phyloP scores from a whole-genome alignment of 2,797 vertebrate genomes.

The Holocentrus rufus region DNA sequence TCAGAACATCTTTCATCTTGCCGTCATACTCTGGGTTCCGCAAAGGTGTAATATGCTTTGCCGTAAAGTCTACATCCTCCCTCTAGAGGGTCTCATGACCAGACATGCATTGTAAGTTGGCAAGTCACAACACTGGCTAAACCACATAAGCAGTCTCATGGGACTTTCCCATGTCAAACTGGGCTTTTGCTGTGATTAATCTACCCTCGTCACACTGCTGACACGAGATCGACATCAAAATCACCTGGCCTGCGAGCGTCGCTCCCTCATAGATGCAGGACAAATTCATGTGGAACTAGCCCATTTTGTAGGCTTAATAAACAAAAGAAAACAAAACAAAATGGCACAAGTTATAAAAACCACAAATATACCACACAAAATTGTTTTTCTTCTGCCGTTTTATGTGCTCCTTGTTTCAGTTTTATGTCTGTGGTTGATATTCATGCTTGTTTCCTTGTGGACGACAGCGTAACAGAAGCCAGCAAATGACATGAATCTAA shows the following conservation, averaged over 20 bases:
- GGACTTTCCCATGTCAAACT: slow-evolving; percentile 71
- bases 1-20: slow-evolving; percentile 62
- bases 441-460: slow-evolving; percentile 32
- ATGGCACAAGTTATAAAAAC: slow-evolving; percentile 28
- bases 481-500: slow-evolving; percentile 5
- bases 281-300: slow-evolving; percentile 44
- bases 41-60: slow-evolving; percentile 42
- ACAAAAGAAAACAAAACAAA: slow-evolving; percentile 28
- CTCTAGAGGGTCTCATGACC: slow-evolving; percentile 42
- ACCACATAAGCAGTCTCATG: slow-evolving; percentile 57
- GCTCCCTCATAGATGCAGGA: slow-evolving; percentile 37
- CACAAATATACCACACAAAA: slow-evolving; percentile 46
- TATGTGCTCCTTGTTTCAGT: slow-evolving; percentile 22
- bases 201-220: slow-evolving; percentile 45
- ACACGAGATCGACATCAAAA: slow-evolving; percentile 55
- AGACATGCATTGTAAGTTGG: slow-evolving; percentile 36
- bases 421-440: slow-evolving; percentile 37
- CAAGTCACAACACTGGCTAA: slow-evolving; percentile 60
- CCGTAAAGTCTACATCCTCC: slow-evolving; percentile 54
- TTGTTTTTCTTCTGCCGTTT: slow-evolving; percentile 9
- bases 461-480: slow-evolving; percentile 44
- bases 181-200: slow-evolving; percentile 57
- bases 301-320: slow-evolving; percentile 37
- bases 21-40: slow-evolving; percentile 47
- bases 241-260: slow-evolving; percentile 37